Conservation (phyloP, 2,113 vertebrate genomes). For the Calyptomena viridis region DNA sequence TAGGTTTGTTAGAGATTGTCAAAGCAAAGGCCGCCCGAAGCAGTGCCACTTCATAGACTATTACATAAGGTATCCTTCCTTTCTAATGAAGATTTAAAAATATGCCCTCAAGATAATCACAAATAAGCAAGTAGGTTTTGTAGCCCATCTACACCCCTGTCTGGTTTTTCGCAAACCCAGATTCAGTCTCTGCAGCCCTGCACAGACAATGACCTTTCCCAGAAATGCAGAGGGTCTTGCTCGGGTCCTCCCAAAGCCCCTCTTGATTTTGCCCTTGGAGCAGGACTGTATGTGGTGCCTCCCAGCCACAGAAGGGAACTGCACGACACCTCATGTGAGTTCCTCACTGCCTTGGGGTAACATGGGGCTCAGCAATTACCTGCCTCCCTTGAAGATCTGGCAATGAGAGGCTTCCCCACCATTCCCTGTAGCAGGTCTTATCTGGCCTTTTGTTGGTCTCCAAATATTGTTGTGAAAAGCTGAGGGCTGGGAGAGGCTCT, state of each 20-base stretch:
- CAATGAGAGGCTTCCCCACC: too few species aligned
- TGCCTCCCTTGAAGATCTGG: neutral
- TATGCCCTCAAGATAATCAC: neutral
- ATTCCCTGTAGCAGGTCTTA: neutral
- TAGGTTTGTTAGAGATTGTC: neutral
- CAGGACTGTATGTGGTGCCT: neutral
- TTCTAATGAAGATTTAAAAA: neutral
- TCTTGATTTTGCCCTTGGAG: neutral
- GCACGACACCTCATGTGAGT: accelerated
- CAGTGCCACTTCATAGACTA: neutral
- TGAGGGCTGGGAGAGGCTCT: neutral
- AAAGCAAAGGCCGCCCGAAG: neutral
- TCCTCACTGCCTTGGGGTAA: neutral
- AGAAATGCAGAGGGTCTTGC: neutral
- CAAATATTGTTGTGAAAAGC: neutral
- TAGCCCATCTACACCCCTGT: neutral
- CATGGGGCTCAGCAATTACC: accelerated
- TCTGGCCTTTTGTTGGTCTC: neutral
- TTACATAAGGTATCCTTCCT: neutral
- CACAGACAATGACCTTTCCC: neutral
- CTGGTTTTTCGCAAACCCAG: neutral
- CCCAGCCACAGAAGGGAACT: neutral
- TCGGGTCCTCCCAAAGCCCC: neutral
- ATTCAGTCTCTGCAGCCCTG: neutral
- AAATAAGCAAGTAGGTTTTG: neutral